Conservation (phyloP, 2,797 vertebrate species). For the Gadopsis marmoratus region DNA sequence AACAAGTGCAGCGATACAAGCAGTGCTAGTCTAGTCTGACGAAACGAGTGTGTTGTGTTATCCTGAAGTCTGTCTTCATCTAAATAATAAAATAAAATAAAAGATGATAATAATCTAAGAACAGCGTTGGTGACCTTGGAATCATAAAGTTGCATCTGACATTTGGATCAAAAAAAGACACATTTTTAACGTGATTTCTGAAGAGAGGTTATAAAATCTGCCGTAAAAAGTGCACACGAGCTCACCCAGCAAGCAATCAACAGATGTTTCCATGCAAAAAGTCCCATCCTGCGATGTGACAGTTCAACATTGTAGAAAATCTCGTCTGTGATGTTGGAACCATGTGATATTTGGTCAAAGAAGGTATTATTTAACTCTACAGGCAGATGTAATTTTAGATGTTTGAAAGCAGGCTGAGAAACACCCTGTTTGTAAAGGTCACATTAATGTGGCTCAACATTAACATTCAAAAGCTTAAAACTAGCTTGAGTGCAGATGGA, state of each 20-base stretch:
- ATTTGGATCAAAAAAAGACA: slow-evolving; percentile 22
- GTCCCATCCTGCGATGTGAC: background rate
- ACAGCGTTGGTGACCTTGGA: slow-evolving; percentile 40
- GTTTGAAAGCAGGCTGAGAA: slow-evolving; percentile 60
- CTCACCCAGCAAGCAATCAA: slow-evolving; percentile 36
- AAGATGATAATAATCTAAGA: slow-evolving; percentile 12
- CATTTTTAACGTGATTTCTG: background rate
- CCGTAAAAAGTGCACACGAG: slow-evolving; percentile 25
- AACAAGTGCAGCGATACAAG: slow-evolving; percentile 43
- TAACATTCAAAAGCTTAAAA: slow-evolving; percentile 43
- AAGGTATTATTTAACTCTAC: slow-evolving; percentile 24
- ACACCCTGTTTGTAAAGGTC: slow-evolving; percentile 60
- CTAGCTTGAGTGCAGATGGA: slow-evolving; percentile 40
- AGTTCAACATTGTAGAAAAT: slow-evolving; percentile 18
- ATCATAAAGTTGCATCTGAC: slow-evolving; percentile 44
- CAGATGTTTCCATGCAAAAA: background rate
- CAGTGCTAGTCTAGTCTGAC: slow-evolving; percentile 27
- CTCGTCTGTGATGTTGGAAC: slow-evolving; percentile 6
- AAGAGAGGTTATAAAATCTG: slow-evolving; percentile 16
- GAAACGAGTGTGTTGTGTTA: slow-evolving; percentile 5
- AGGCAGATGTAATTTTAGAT: slow-evolving; percentile 26
- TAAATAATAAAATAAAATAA: slow-evolving; percentile 14
- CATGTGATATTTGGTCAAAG: slow-evolving; percentile 25
- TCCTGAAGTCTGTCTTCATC: slow-evolving; percentile 25
- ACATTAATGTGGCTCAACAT: slow-evolving; percentile 41